Conservation (phyloP, 2,888 invertebrate genomes). For the Ptychoptera albimana region DNA sequence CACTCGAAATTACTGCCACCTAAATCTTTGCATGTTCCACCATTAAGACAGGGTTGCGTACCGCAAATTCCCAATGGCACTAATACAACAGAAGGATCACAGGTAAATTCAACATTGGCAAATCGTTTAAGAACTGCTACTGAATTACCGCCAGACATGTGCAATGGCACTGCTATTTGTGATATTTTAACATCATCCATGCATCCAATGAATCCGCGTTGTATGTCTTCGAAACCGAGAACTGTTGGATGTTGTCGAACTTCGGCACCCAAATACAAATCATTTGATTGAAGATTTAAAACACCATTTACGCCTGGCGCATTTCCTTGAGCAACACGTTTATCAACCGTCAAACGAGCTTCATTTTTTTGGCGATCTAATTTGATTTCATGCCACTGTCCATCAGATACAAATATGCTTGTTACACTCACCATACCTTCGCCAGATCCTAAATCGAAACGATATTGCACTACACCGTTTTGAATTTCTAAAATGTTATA, state of each 20-base stretch:
- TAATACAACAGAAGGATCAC: conserved; percentile 40
- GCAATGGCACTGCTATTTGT: conserved; percentile 56
- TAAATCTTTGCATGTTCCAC: conserved; percentile 48
- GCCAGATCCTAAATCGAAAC: conserved; percentile 86
- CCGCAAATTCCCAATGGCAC: conserved; percentile 51
- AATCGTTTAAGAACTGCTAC: conserved; percentile 47
- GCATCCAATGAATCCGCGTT: conserved; percentile 80
- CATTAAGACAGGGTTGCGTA: conserved; percentile 65
- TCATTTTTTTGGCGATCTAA: conserved; percentile 68
- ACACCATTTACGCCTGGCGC: conserved; percentile 71
- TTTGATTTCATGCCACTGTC: conserved; percentile 66
- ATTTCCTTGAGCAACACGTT: conserved; percentile 52
- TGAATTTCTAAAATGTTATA: conserved; percentile 76
- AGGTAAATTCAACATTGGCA: conserved; percentile 54
- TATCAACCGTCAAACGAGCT: conserved; percentile 65
- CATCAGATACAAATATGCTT: conserved; percentile 64
- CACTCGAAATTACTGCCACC: conserved; percentile 54
- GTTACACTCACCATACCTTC: conserved; percentile 67
- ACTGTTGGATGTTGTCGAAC: conserved; percentile 61
- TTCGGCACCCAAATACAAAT: conserved; percentile 72
- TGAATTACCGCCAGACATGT: conserved; percentile 43
- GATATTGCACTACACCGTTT: conserved; percentile 75
- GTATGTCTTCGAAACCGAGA: conserved; percentile 55
- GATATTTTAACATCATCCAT: conserved; percentile 74
- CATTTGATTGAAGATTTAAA: conserved; percentile 69